Conservation (phyloP, 2,888 invertebrate species). For the Pyrocoelia pectoralis region DNA sequence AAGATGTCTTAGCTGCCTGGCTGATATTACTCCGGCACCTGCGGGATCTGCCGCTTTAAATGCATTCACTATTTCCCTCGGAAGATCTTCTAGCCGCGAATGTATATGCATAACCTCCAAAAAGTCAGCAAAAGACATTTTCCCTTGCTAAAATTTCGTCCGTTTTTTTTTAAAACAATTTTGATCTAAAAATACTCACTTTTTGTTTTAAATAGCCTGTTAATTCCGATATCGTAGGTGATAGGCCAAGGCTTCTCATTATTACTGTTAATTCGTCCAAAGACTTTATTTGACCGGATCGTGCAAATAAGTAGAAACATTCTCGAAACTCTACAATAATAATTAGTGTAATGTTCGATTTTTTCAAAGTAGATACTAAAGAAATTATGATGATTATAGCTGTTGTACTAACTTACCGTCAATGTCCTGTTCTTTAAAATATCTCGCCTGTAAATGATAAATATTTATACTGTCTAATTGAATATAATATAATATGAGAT, state of each 20-base stretch:
- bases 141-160: slow-evolving; percentile 69
- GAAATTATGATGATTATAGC: not conserved
- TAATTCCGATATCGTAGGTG: slow-evolving; percentile 91
- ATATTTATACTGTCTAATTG: slow-evolving; percentile 14
- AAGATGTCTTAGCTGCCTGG: slow-evolving; percentile 84
- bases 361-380: not conserved
- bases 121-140: slow-evolving; percentile 95
- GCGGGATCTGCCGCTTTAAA: slow-evolving; percentile 86
- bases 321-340: slow-evolving; percentile 91
- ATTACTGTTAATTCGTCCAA: slow-evolving; percentile 91
- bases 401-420: slow-evolving; percentile 75
- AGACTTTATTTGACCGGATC: slow-evolving; percentile 87
- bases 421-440: slow-evolving; percentile 94
- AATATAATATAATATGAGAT: too few relatives aligned
- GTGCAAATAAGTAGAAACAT: slow-evolving; percentile 94
- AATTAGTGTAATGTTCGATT: too few relatives aligned
- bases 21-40: slow-evolving; percentile 78
- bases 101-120: slow-evolving; percentile 95
- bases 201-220: slow-evolving; percentile 81
- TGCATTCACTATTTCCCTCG: slow-evolving; percentile 86
- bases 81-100: slow-evolving; percentile 82
- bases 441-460: slow-evolving; percentile 76
- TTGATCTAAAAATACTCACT: slow-evolving; percentile 38
- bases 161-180: not conserved
- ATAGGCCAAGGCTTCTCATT: slow-evolving; percentile 93